Evolutionary conservation across 2,113 vertebrate species (phyloP), one percentile per base, ranked within the genome.

Genomic region (Anolis sagrei): DNA sequence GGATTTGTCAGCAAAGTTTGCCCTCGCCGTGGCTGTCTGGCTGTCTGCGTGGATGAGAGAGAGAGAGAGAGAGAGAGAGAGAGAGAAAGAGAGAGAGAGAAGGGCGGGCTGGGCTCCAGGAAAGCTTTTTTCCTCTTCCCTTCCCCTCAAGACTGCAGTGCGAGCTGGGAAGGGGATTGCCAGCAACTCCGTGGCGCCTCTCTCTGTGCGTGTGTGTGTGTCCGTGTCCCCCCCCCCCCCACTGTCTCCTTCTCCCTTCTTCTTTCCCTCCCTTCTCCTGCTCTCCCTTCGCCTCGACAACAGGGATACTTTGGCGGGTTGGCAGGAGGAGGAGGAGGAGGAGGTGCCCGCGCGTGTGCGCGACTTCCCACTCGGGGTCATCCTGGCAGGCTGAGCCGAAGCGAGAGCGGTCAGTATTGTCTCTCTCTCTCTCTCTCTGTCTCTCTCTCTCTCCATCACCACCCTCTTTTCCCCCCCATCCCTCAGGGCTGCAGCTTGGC

Each of bases 291-390:
- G 11, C 32, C 18, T 3, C 82, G 19, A 72, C n/a, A 10, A 83
- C 84, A 78, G 91, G 90, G 86, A 81, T 92, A 62, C 93, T 92
- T 61, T 64, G 27, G 90, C 19, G 85, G 87, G 84, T 78, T 84
- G 27, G 82, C 1, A 10, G 82, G 54, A 25, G 34, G 7, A 14
- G 25, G 62, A 25, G 27, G 25, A n/a, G 66, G 66, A n/a, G 29
- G 68, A 27, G 51, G 81, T 49, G 49, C 32, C 49, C 9, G n/a
- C 48, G 19, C 13, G 32, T 4, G 21, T 21, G 66, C 21, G 19
- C 7, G n/a, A 14, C 54, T 58, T 16, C 13, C 54, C 51, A 54
- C 14, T 54, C 51, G 14, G 4, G 23, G 39, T 9, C 34, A 39
- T 7, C 34, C 11, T 13, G 11, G 10, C 10, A 11, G 73, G 5